Conservation (phyloP, 2,797 vertebrate species). For the Peromyscus attwateri region DNA sequence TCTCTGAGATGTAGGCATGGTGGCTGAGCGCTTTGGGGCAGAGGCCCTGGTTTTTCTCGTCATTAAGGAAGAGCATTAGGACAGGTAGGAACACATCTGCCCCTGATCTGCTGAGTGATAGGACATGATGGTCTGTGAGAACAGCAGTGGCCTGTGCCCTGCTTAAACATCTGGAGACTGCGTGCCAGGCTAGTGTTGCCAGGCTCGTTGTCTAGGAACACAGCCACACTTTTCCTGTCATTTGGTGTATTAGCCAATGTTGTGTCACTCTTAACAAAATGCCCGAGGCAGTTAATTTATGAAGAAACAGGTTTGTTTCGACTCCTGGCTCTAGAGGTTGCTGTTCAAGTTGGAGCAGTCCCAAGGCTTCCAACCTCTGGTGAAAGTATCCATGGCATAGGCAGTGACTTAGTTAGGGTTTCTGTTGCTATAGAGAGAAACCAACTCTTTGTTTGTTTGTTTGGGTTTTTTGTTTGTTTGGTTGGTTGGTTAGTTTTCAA, state of each 20-base stretch:
- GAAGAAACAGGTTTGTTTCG: background rate
- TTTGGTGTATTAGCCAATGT: background rate
- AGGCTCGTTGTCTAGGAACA: background rate
- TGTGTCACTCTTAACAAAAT: background rate
- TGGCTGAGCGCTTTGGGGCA: background rate
- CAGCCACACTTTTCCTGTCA: background rate
- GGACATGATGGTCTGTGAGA: background rate
- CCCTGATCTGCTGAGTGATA: background rate
- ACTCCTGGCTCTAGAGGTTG: background rate
- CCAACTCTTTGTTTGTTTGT: background rate
- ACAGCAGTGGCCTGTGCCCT: rapidly evolving
- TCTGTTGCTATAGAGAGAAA: background rate
- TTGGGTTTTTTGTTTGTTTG: too few species aligned
- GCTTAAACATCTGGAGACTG: background rate
- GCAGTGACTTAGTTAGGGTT: background rate
- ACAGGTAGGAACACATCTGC: background rate
- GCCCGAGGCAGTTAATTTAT: background rate
- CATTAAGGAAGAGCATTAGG: background rate
- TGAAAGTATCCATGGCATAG: too few species aligned
- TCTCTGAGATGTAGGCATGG: background rate
- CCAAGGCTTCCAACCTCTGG: background rate
- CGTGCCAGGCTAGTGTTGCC: rapidly evolving
- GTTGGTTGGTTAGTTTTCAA: background rate
- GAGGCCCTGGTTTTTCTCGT: background rate
- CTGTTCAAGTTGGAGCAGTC: background rate